Percentiles rank a stretch among this genome's conserved stretches.
These are phyloP conservation scores for Epiblema foenella DNA, from an alignment of 2,888 invertebrate species.

Conservation along the genomic window DNA sequence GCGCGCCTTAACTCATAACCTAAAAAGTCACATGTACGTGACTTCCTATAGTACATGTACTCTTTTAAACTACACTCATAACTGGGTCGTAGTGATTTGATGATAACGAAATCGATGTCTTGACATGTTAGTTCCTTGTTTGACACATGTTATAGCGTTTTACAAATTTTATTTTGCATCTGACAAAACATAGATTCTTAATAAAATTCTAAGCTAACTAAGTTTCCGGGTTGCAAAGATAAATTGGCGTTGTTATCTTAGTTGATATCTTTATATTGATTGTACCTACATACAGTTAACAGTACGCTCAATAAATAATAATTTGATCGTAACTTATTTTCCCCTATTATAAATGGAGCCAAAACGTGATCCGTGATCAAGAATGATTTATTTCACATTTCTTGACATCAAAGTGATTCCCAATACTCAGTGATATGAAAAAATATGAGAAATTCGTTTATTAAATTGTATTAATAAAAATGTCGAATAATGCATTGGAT, in stretches of 20 bases:
- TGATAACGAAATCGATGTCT: constrained; percentile 43
- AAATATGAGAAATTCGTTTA: constrained; percentile 1
- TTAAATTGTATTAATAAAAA: constrained; percentile 12
- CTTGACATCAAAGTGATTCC: constrained; percentile 17
- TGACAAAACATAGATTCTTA: background rate
- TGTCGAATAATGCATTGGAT: background rate
- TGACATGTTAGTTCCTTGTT: constrained; percentile 41
- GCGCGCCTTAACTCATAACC: constrained; percentile 42
- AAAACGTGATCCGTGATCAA: constrained; percentile 20
- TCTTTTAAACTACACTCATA: background rate
- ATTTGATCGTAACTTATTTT: constrained; percentile 16
- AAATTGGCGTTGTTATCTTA: constrained; percentile 31
- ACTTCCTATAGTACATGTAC: background rate
- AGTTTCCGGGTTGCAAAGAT: background rate
- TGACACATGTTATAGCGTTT: constrained; percentile 35
- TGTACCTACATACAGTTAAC: constrained; percentile 16
- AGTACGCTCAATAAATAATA: constrained; percentile 11
- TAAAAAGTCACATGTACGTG: background rate
- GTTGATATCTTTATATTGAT: constrained; percentile 30
- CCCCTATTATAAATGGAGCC: constrained; percentile 15
- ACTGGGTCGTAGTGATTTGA: constrained; percentile 40
- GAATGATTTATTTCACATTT: constrained; percentile 25
- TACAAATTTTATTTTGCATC: constrained; percentile 28
- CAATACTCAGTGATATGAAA: constrained; percentile 9
- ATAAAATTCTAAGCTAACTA: background rate